Evolutionary conservation across 2,797 vertebrate species (phyloP).

Genomic region (Darevskia nairensis): DNA sequence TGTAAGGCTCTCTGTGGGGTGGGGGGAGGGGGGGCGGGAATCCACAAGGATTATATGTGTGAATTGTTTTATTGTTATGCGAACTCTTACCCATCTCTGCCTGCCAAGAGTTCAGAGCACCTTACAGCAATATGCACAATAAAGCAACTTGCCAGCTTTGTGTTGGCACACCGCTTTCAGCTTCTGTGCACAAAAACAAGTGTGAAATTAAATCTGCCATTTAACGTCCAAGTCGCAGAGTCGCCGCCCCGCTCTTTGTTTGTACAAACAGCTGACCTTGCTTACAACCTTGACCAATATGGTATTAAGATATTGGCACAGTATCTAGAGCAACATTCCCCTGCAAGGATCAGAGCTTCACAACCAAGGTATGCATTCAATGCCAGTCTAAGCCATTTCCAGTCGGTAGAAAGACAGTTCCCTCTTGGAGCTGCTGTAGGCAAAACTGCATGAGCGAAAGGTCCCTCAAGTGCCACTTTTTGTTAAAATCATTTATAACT

Average conservation of each 20-base stretch:
- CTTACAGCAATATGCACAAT: not conserved
- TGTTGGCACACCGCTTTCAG: not conserved
- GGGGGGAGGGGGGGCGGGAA: slow-evolving; percentile 3
- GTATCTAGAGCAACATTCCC: rapidly evolving
- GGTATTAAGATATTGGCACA: not conserved
- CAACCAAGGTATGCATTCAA: too few species aligned
- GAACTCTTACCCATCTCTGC: not conserved
- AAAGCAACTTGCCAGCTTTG: not conserved
- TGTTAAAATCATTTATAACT: not conserved
- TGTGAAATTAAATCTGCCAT: not conserved
- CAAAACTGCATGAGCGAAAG: not conserved
- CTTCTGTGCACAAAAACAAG: not conserved
- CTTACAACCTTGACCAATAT: not conserved
- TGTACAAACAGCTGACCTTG: not conserved
- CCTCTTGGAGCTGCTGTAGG: too few species aligned
- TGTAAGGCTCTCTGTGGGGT: slow-evolving; percentile 76
- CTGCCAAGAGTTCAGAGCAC: not conserved
- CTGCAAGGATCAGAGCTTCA: not conserved
- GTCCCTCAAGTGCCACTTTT: not conserved
- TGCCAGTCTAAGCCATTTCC: not conserved
- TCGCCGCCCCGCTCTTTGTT: not conserved
- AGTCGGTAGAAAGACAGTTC: not conserved
- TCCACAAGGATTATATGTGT: rapidly evolving
- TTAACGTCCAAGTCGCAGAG: not conserved
- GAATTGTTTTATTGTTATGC: not conserved